Evolutionary conservation across 2,113 vertebrate species (phyloP), one percentile per base, ranked within the genome.

Genomic region (Callopanchax toddi): DNA sequence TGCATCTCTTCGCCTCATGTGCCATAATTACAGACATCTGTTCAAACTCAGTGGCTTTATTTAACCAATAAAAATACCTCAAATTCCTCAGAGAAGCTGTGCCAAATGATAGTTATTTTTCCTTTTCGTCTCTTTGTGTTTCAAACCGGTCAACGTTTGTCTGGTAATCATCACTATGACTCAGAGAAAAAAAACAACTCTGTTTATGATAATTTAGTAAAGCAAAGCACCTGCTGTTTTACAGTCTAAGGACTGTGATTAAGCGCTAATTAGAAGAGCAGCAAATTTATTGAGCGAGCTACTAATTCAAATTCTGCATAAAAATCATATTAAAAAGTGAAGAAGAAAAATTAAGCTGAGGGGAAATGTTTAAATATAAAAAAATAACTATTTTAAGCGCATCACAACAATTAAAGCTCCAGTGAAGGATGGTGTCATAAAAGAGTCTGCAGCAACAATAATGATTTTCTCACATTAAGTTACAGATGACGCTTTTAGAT

Each of bases 11-110:
- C 18, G 5, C 51, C 8, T 11, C 17, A 48, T 78, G 55, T 42
- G 54, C 36, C 16, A 23, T 82, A 81, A 89, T 85, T 66, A 64
- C 67, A 50, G 71, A 55, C 81, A 85, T 80, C 53, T 86, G 78
- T 58, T 79, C 39, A 32, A 71, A 74, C n/a, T n/a, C n/a, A n/a
- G n/a, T n/a, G n/a, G 71, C 67, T 44, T 60, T 34, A 49, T 67
- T 53, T 45, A 22, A 78, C 51, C 63, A 72, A 67, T 85, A 59
- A 79, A 81, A 80, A 59, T 32, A 6, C 4, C 29, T 6, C 29
- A 32, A 26, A 26, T 26, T 26, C 26, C 26, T 26, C 6, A 26
- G 10, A 6, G 10, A 32, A 32, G 29, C 10, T 8, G 58, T 61
- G 65, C 44, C 32, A 69, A 74, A 65, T 74, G 71, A 59, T 69